Conservation (phyloP, 2,888 invertebrate species). For the Octonoba sinensis region DNA sequence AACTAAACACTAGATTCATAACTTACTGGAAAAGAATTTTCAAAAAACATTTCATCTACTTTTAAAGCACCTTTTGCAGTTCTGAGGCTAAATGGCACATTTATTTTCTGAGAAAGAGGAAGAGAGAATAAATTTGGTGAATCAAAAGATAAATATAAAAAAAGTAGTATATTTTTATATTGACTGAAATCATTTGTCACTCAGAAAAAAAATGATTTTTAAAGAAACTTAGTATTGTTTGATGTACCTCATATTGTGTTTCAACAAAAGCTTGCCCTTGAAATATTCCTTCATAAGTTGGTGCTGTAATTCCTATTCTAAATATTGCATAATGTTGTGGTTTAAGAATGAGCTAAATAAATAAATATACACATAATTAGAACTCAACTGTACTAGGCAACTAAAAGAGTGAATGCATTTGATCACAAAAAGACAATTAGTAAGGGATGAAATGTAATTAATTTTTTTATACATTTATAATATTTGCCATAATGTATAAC, state of each 20-base stretch:
- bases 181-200: neutral
- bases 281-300: constrained; percentile 78
- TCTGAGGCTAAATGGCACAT: constrained; percentile 80
- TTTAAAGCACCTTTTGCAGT: constrained; percentile 82
- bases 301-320: constrained; percentile 79
- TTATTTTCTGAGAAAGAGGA: constrained; percentile 70
- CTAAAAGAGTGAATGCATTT: no score
- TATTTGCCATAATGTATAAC: no score
- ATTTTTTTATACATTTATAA: no score
- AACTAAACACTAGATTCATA: no score
- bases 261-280: constrained; percentile 81
- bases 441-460: no score
- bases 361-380: constrained; percentile 67
- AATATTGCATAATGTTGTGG: constrained; percentile 80
- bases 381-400: no score
- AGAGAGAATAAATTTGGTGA: neutral
- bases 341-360: constrained; percentile 74
- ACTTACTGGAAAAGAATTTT: constrained; percentile 81
- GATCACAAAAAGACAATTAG: no score
- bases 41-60: constrained; percentile 79
- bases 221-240: constrained; percentile 4
- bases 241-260: constrained; percentile 74
- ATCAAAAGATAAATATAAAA: neutral
- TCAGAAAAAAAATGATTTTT: neutral
- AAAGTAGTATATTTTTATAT: constrained; percentile 8